phyloP scores from a whole-genome alignment of 2,888 invertebrate species.

The Lasioglossum leucozonium region DNA sequence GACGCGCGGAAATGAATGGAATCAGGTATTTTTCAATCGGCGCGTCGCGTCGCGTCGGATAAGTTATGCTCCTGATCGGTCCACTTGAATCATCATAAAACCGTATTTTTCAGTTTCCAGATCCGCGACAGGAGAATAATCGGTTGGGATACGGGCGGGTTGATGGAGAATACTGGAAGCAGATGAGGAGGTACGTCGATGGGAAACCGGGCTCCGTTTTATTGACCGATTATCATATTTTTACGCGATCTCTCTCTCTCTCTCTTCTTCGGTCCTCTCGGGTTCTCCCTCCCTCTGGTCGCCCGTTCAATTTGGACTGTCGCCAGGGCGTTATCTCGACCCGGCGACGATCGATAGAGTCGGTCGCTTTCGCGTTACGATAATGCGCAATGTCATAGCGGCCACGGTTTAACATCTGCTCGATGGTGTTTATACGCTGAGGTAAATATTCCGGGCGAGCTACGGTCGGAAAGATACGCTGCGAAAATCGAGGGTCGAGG shows the following conservation, averaged over 20 bases:
- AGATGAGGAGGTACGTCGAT: neutral
- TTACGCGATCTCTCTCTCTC: neutral
- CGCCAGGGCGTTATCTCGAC: neutral
- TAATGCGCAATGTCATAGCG: neutral
- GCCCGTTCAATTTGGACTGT: neutral
- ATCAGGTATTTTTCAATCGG: neutral
- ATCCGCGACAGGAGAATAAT: neutral
- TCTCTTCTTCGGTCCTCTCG: neutral
- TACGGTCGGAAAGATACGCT: neutral
- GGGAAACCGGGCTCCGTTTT: neutral
- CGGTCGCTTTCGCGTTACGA: neutral
- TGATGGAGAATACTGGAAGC: neutral
- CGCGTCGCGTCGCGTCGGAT: neutral
- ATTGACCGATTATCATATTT: slow-evolving; percentile 5
- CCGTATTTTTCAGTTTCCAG: slow-evolving; percentile 1
- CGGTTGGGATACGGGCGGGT: neutral
- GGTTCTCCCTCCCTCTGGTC: neutral
- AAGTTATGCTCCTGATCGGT: neutral
- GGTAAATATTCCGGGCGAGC: neutral
- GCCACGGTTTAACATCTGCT: neutral
- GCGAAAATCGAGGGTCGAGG: neutral
- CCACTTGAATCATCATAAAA: slow-evolving; percentile 6
- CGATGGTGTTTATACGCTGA: neutral
- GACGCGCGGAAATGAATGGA: neutral
- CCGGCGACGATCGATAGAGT: neutral